A percentile compares a stretch with the other conserved stretches of the same genome.
phyloP scores from a whole-genome alignment of 1,140 invertebrate genomes.

The Pseudomyrmex cubaensis region DNA sequence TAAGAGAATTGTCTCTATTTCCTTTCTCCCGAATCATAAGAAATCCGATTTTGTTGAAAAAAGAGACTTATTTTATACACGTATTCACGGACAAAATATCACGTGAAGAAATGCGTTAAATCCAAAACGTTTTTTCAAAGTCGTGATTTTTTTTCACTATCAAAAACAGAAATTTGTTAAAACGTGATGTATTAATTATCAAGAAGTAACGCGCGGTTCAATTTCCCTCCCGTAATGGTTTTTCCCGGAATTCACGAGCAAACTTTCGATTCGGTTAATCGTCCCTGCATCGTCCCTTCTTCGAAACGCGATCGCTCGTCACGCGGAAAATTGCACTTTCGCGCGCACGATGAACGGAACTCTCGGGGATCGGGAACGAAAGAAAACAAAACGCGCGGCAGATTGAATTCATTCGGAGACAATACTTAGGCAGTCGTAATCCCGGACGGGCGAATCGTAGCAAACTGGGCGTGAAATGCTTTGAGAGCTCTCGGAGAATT shows the following conservation, averaged over 20 bases:
- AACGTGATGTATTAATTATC: no score
- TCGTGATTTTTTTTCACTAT: no score
- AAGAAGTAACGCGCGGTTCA: background rate
- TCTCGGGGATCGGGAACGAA: slow-evolving; percentile 15
- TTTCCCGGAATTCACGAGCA: slow-evolving; percentile 14
- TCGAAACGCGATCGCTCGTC: slow-evolving; percentile 37
- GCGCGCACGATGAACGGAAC: slow-evolving; percentile 29
- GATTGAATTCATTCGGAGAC: slow-evolving; percentile 58
- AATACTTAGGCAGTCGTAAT: slow-evolving; percentile 55
- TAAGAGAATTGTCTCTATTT: background rate
- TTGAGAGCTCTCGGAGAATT: slow-evolving; percentile 44
- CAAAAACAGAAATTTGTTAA: no score
- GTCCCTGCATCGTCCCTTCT: slow-evolving; percentile 8
- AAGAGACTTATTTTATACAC: background rate
- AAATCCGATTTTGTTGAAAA: slow-evolving; percentile 30
- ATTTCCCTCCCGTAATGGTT: background rate
- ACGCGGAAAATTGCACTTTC: slow-evolving; percentile 41
- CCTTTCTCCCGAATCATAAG: slow-evolving; percentile 36
- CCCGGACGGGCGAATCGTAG: slow-evolving; percentile 36
- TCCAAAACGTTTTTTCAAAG: no score
- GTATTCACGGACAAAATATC: slow-evolving; percentile 14
- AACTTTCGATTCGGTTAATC: slow-evolving; percentile 49
- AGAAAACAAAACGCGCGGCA: slow-evolving; percentile 45
- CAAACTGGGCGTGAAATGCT: slow-evolving; percentile 59
- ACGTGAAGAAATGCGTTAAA: background rate